These are phyloP conservation scores for Hyperoplus lanceolatus DNA, from an alignment of 2,797 vertebrate genomes.

Conservation along the genomic window DNA sequence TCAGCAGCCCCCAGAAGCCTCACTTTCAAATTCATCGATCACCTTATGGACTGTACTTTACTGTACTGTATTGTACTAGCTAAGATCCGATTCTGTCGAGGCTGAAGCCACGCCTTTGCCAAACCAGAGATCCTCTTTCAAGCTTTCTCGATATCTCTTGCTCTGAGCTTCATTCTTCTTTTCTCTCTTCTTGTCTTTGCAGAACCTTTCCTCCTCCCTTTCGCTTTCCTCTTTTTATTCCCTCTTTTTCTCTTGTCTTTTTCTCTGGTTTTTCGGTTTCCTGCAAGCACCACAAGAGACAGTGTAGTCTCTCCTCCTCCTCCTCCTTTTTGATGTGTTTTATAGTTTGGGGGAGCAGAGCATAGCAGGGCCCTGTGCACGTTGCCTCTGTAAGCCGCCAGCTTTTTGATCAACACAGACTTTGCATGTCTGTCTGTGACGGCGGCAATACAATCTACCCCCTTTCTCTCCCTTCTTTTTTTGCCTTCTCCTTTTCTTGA, in stretches of 20 bases:
- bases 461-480: constrained; percentile 67
- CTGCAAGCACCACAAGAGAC: constrained; percentile 77
- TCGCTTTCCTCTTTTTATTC: constrained; percentile 60
- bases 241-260: constrained; percentile 40
- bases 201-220: constrained; percentile 53
- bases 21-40: constrained; percentile 51
- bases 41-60: constrained; percentile 53
- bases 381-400: constrained; percentile 72
- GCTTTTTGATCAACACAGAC: constrained; percentile 75
- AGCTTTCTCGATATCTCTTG: constrained; percentile 59
- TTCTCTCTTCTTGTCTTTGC: constrained; percentile 65
- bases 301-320: constrained; percentile 69
- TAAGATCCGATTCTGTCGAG: constrained; percentile 57
- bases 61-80: constrained; percentile 41
- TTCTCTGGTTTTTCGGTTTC: constrained; percentile 77
- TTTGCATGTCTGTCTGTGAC: constrained; percentile 79
- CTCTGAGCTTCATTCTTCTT: constrained; percentile 63
- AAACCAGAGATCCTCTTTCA: constrained; percentile 75
- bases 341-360: constrained; percentile 64
- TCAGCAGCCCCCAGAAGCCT: constrained; percentile 76
- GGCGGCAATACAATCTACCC: constrained; percentile 68
- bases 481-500: constrained; percentile 67
- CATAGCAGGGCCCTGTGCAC: constrained; percentile 70
- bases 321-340: constrained; percentile 71
- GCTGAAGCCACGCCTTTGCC: constrained; percentile 81